Conservation (phyloP, 1,140 invertebrate species). For the Branchinecta lindahli region DNA sequence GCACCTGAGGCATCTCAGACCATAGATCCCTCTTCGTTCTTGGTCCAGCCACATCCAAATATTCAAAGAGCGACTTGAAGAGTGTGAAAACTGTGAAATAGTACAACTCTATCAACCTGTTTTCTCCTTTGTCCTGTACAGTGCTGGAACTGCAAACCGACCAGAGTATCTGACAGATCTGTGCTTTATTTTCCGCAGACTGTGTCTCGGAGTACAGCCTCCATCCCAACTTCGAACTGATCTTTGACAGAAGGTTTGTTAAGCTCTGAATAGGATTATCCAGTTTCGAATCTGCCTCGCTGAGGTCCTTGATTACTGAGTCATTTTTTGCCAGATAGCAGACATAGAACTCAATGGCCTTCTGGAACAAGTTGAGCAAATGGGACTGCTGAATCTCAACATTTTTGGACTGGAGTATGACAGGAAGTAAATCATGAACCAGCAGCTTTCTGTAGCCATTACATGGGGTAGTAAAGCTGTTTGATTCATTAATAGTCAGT, state of each 20-base stretch:
- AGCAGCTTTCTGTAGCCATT: not conserved
- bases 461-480: not conserved
- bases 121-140: not conserved
- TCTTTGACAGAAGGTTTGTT: not conserved
- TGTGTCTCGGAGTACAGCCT: not conserved
- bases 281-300: not conserved
- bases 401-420: not conserved
- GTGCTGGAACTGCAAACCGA: not conserved
- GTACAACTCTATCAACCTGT: not conserved
- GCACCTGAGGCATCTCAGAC: slow-evolving; percentile 5
- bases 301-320: not conserved
- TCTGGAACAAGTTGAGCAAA: not conserved
- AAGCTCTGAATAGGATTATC: not conserved
- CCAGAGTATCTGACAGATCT: slow-evolving; percentile 2
- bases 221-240: not conserved
- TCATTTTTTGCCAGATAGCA: slow-evolving; percentile 4
- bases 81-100: slow-evolving; percentile 1
- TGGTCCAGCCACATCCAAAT: not conserved
- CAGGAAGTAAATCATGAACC: not conserved
- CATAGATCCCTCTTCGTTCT: not conserved
- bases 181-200: not conserved
- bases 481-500: not conserved
- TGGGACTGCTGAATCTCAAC: not conserved
- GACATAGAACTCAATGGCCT: not conserved
- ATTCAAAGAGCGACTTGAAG: not conserved